These are phyloP conservation scores for Tiliacea aurago DNA, from an alignment of 2,888 invertebrate species.

Conservation along the genomic window DNA sequence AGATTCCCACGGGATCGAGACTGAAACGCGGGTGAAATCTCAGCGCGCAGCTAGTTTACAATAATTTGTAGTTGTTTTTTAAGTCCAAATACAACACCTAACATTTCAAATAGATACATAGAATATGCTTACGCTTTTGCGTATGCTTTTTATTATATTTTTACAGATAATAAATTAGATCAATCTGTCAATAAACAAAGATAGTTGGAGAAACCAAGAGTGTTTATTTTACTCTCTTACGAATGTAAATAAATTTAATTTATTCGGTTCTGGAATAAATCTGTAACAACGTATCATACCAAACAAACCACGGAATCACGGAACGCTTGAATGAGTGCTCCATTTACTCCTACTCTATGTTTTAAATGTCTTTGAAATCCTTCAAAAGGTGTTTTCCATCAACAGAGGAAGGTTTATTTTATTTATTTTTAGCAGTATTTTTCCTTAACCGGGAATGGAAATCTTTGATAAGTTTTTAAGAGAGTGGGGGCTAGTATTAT, in stretches of 20 bases:
- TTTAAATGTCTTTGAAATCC: constrained; percentile 23
- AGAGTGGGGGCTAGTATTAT: background rate
- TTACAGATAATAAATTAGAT: background rate
- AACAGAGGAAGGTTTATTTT: constrained; percentile 27
- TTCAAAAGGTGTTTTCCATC: constrained; percentile 38
- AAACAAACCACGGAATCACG: background rate
- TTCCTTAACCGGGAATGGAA: background rate
- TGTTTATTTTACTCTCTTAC: too few relatives aligned
- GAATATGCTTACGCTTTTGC: background rate
- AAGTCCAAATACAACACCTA: too few relatives aligned
- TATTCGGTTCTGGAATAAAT: too few relatives aligned
- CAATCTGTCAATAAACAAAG: background rate
- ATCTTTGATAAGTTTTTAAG: background rate
- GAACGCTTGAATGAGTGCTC: background rate
- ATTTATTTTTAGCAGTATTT: constrained; percentile 28
- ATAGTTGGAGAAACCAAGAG: too few relatives aligned
- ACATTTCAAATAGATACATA: background rate
- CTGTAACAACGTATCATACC: background rate
- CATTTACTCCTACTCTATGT: constrained; percentile 21
- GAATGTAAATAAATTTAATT: background rate
- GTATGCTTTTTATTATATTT: background rate
- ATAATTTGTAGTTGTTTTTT: background rate
- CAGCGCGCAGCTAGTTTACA: too few relatives aligned
- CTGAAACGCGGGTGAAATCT: too few relatives aligned
- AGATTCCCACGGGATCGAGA: too few relatives aligned